Evolutionary conservation across 2,797 vertebrate genomes (phyloP), one percentile per base, ranked within the genome.

Genomic region (Acipenser transmontanus): DNA sequence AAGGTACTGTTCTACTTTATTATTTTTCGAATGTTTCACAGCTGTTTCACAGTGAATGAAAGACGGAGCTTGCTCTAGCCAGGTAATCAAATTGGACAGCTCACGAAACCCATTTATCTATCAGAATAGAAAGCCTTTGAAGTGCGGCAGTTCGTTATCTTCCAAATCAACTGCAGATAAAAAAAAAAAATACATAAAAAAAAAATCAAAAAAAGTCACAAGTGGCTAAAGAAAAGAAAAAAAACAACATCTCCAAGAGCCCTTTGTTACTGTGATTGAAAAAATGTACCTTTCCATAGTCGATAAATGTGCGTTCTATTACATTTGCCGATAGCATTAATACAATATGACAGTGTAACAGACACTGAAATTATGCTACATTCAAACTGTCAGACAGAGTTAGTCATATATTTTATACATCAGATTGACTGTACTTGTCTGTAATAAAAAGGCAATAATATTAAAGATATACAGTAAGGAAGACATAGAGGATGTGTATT

Each of bases 151-250:
- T 77, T 80, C 74, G 76, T 73, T 66, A 70, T 68, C 66, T 77
- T 82, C 77, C 76, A 80, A 77, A 79, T 79, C 79, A 82, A 56
- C 69, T 79, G 76, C 65, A 80, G 75, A 74, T 78, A 13, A 34
- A 34, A 34, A 34, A 34, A 34, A 34, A 0, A 34, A 34, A 34
- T 34, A 34, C 34, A 34, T 34, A 3, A 34, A 34, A 34, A 34
- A 34, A 68, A 62, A 69, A 73, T 73, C 69, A 70, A 52, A 62
- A 52, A 62, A 51, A 66, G 67, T 48, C 73, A 71, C 69, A 59
- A 66, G 47, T 77, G 77, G 77, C 68, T 74, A 11, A 11, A 57
- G 50, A 34, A 4, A 34, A 34, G 34, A 52, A 8, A 52, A 7
- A 2, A 57, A 57, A 57, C 6, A 75, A 9, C 73, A 63, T 66